Evolutionary conservation across 1,140 invertebrate species (phyloP).

Genomic region (Plectrocnemia conspersa): DNA sequence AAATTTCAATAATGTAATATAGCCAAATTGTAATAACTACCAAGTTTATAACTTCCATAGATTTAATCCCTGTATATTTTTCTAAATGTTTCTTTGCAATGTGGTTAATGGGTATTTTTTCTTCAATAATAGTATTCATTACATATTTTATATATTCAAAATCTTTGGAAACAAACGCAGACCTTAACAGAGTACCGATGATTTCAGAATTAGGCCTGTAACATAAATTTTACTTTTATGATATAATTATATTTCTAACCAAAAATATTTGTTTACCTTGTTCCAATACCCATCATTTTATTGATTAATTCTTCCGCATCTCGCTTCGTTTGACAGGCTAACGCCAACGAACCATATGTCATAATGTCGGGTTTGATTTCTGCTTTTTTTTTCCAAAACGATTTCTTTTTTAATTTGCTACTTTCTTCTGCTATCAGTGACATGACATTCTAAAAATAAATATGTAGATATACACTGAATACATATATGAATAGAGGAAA

Average conservation of each 20-base stretch:
- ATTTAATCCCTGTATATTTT: slow-evolving; percentile 51
- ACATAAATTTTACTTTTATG: slow-evolving; percentile 14
- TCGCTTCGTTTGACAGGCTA: slow-evolving; percentile 62
- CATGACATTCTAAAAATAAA: slow-evolving; percentile 54
- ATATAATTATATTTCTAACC: slow-evolving; percentile 1
- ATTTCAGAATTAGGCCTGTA: slow-evolving; percentile 66
- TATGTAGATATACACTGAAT: too few relatives aligned
- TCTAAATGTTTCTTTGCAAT: slow-evolving; percentile 54
- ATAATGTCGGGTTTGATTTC: slow-evolving; percentile 66
- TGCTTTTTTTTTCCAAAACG: slow-evolving; percentile 44
- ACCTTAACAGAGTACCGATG: slow-evolving; percentile 61
- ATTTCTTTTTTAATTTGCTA: slow-evolving; percentile 38
- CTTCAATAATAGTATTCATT: slow-evolving; percentile 58
- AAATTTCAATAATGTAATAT: slow-evolving; percentile 4
- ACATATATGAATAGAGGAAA: too few relatives aligned
- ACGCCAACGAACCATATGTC: slow-evolving; percentile 80
- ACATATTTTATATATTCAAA: slow-evolving; percentile 64
- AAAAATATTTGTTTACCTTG: slow-evolving; percentile 48
- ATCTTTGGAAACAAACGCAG: slow-evolving; percentile 54
- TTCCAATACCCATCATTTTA: slow-evolving; percentile 62
- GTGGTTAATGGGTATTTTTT: slow-evolving; percentile 57
- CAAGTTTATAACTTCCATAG: slow-evolving; percentile 30
- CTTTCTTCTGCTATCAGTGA: slow-evolving; percentile 54
- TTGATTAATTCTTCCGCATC: slow-evolving; percentile 60
- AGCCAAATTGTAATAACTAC: neutral